Conservation (phyloP, 2,797 vertebrate genomes). For the Propithecus deckenii region DNA sequence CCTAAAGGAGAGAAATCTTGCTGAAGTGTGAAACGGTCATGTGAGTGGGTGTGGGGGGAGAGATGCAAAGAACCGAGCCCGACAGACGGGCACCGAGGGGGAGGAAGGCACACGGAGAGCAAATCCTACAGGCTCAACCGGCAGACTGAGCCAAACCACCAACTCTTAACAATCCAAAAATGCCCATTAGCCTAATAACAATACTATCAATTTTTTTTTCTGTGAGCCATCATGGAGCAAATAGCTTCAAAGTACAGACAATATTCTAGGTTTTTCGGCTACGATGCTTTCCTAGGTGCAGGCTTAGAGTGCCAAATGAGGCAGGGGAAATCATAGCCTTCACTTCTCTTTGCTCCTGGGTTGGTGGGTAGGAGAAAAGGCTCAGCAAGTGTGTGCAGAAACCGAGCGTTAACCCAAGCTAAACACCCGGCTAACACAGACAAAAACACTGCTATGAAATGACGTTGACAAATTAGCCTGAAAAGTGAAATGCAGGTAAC, state of each 20-base stretch:
- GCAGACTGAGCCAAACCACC: neutral
- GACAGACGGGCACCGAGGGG: neutral
- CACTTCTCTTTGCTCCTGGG: neutral
- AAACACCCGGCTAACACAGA: neutral
- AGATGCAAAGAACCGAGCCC: neutral
- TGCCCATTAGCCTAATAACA: neutral
- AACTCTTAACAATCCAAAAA: neutral
- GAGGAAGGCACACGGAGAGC: too few relatives aligned
- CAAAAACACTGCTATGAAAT: neutral
- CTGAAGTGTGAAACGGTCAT: neutral
- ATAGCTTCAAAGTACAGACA: neutral
- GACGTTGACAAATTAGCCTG: neutral
- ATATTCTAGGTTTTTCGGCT: neutral
- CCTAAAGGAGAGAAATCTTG: neutral
- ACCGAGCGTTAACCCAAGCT: neutral
- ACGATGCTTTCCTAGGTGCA: neutral
- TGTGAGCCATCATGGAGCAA: neutral
- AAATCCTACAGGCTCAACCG: neutral
- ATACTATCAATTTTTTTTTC: neutral
- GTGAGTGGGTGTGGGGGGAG: neutral
- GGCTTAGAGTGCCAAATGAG: neutral
- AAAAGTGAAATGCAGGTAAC: neutral
- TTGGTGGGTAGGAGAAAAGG: neutral
- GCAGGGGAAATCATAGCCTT: neutral
- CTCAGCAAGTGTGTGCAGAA: neutral